Conservation (phyloP, 2,113 vertebrate genomes). For the Catagonus wagneri region DNA sequence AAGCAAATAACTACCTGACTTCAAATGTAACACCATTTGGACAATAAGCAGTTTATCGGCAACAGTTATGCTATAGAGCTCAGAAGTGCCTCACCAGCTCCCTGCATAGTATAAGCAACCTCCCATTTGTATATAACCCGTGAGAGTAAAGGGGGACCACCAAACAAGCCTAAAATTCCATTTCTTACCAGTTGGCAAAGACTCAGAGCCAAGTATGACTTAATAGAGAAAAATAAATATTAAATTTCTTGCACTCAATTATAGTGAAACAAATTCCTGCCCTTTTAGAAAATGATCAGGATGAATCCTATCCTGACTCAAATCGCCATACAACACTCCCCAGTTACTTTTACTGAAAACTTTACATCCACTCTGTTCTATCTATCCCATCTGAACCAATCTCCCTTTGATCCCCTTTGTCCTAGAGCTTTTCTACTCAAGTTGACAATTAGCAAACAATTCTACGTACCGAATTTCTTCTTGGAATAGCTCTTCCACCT, state of each 20-base stretch:
- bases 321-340: background rate
- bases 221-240: slow-evolving; percentile 23
- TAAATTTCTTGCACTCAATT: background rate
- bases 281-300: background rate
- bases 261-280: background rate
- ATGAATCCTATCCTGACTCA: background rate
- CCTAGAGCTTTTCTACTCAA: background rate
- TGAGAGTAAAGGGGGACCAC: background rate
- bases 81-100: background rate
- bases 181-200: slow-evolving; percentile 10
- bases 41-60: background rate
- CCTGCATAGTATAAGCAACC: background rate
- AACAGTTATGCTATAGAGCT: background rate
- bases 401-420: background rate
- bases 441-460: background rate
- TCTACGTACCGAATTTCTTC: background rate
- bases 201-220: background rate
- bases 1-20: background rate
- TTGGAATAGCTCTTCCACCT: background rate
- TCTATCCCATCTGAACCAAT: background rate
- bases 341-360: background rate
- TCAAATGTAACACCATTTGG: background rate
- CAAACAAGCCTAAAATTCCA: background rate
- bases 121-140: background rate
- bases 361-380: background rate